phyloP scores from a whole-genome alignment of 2,888 invertebrate species.

The Heliothis peltigera region DNA sequence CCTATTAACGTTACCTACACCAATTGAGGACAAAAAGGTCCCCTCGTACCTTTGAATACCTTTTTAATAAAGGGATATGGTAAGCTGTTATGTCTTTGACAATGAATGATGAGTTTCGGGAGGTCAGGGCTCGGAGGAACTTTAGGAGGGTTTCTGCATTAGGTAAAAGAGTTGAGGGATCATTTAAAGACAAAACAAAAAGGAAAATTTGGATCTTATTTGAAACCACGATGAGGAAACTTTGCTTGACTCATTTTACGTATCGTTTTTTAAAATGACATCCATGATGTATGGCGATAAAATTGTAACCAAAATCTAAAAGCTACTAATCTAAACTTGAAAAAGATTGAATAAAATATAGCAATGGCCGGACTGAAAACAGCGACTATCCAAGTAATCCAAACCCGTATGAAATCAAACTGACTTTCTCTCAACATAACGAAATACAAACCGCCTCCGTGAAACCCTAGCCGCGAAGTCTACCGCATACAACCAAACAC shows the following conservation, averaged over 20 bases:
- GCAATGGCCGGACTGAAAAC: too few relatives aligned
- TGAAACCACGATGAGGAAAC: neutral
- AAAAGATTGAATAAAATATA: too few relatives aligned
- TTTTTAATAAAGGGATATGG: constrained; percentile 74
- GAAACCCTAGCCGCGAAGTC: constrained; percentile 43
- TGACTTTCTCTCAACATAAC: neutral
- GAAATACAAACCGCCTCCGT: constrained; percentile 2
- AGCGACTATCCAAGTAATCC: too few relatives aligned
- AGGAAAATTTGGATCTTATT: neutral
- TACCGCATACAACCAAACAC: constrained; percentile 54
- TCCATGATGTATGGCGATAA: too few relatives aligned
- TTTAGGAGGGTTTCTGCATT: constrained; percentile 39
- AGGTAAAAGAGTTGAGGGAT: constrained; percentile 33
- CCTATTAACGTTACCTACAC: constrained; percentile 81
- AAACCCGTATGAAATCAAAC: neutral
- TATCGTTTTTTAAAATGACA: too few relatives aligned
- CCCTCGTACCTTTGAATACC: constrained; percentile 72
- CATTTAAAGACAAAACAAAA: constrained; percentile 4
- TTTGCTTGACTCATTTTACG: too few relatives aligned
- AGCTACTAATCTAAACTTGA: too few relatives aligned
- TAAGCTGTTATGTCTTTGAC: constrained; percentile 70
- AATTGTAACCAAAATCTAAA: too few relatives aligned
- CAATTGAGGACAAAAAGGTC: constrained; percentile 80
- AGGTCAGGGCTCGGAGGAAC: constrained; percentile 52
- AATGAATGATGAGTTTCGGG: constrained; percentile 69